Conservation (phyloP, 2,888 invertebrate species). For the Tetragnatha montana region DNA sequence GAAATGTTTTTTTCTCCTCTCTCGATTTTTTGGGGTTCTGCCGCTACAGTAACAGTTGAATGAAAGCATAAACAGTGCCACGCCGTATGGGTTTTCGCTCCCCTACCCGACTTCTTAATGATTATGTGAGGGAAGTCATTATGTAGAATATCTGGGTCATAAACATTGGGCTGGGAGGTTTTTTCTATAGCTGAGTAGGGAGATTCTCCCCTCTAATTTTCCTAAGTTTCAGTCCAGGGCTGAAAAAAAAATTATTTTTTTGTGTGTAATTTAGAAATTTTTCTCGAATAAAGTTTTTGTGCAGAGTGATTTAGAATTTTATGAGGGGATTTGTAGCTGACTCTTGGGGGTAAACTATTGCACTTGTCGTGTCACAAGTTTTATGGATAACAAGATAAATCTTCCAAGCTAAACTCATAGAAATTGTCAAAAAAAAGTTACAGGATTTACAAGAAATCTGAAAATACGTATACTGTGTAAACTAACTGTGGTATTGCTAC, state of each 20-base stretch:
- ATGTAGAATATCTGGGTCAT: slow-evolving; percentile 5
- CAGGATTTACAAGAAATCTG: too few relatives aligned
- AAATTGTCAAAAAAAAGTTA: too few relatives aligned
- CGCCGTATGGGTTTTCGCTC: slow-evolving; percentile 6
- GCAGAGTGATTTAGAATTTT: too few relatives aligned
- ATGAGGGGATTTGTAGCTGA: too few relatives aligned
- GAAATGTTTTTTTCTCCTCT: slow-evolving; percentile 7
- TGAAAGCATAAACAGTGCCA: slow-evolving; percentile 11
- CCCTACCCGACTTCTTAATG: slow-evolving; percentile 4
- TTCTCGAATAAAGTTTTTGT: too few relatives aligned
- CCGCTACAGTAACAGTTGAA: slow-evolving; percentile 5
- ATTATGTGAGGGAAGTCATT: slow-evolving; percentile 3
- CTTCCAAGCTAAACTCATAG: too few relatives aligned
- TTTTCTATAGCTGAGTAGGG: neutral
- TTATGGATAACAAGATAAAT: too few relatives aligned
- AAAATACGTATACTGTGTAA: too few relatives aligned
- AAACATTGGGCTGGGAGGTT: neutral
- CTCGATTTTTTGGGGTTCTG: neutral
- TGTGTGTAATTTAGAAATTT: neutral
- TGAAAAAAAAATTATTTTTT: neutral
- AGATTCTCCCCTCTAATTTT: neutral
- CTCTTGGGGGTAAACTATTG: too few relatives aligned
- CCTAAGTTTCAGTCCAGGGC: neutral
- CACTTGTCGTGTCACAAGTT: too few relatives aligned
- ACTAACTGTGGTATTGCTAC: too few relatives aligned